phyloP scores from a whole-genome alignment of 2,888 invertebrate genomes.

The Meiosimyza platycephala region DNA sequence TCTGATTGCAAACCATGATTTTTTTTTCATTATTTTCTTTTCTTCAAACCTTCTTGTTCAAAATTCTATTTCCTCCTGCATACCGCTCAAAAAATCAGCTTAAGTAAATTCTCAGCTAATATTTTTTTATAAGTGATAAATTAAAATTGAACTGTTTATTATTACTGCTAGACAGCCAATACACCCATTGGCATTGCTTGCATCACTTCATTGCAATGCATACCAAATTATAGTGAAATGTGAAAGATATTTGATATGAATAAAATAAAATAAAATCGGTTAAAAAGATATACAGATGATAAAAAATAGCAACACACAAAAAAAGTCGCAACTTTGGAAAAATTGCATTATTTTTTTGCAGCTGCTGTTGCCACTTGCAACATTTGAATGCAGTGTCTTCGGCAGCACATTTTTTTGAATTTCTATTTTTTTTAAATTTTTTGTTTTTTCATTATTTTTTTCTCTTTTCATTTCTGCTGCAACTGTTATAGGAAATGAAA shows the following conservation, averaged over 20 bases:
- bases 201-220: background rate
- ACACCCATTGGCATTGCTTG: too few species aligned
- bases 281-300: background rate
- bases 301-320: background rate
- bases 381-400: slow-evolving; percentile 1
- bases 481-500: background rate
- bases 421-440: background rate
- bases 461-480: background rate
- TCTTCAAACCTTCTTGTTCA: too few species aligned
- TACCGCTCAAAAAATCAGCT: too few species aligned
- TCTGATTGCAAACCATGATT: too few species aligned
- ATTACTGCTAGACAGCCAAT: too few species aligned
- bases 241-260: slow-evolving; percentile 24
- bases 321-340: background rate
- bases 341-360: background rate
- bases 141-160: too few species aligned
- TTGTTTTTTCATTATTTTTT: background rate
- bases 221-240: background rate
- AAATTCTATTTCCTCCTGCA: too few species aligned
- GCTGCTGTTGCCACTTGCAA: background rate
- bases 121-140: too few species aligned
- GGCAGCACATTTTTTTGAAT: background rate
- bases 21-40: too few species aligned
- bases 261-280: background rate
- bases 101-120: too few species aligned